phyloP scores from a whole-genome alignment of 2,113 vertebrate genomes.

The Strix aluco region DNA sequence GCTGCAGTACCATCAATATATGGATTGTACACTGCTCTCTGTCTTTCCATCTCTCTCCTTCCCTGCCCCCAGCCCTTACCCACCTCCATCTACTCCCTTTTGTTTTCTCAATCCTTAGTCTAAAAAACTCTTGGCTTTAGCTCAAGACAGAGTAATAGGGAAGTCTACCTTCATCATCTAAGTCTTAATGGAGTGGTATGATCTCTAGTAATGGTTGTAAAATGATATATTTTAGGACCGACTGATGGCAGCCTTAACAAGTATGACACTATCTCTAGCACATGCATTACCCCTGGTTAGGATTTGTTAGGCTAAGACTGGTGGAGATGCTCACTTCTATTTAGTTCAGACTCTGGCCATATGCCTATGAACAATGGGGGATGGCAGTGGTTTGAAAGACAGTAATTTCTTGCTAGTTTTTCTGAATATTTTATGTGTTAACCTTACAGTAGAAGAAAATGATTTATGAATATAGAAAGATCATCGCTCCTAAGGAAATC shows the following conservation, averaged over 20 bases:
- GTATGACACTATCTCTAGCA: background rate
- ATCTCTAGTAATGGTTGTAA: background rate
- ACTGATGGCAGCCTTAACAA: background rate
- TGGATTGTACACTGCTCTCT: conserved; percentile 12
- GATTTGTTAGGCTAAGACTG: background rate
- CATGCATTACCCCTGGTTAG: background rate
- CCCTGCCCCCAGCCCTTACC: background rate
- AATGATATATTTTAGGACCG: background rate
- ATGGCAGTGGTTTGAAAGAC: background rate
- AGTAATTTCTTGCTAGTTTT: background rate
- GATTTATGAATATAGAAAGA: conserved; percentile 7
- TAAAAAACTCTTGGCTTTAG: background rate
- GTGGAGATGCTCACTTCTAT: background rate
- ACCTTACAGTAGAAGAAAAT: background rate
- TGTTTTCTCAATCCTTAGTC: background rate
- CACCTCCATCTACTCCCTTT: background rate
- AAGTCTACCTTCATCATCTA: background rate
- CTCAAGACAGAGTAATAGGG: background rate
- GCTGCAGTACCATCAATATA: conserved; percentile 55
- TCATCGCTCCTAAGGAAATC: conserved; percentile 9
- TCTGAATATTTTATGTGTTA: conserved; percentile 31
- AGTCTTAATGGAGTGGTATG: background rate
- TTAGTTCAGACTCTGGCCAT: background rate
- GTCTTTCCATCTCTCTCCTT: background rate
- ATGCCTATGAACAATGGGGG: background rate